Conservation (phyloP, 2,113 vertebrate genomes). For the Nansenia antarctica region DNA sequence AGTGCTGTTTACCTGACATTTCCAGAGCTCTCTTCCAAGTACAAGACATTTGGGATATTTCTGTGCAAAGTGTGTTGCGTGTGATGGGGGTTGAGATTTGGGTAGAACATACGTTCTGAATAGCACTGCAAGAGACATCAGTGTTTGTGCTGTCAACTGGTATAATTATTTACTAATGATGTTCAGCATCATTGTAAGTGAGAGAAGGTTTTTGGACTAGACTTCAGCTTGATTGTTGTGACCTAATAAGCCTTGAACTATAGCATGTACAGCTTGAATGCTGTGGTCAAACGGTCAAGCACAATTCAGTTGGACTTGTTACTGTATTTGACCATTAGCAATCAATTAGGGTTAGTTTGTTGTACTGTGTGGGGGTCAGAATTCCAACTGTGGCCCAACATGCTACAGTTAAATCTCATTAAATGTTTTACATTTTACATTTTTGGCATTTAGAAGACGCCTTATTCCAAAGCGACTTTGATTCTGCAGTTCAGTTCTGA, state of each 20-base stretch:
- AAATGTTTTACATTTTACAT: too few species aligned
- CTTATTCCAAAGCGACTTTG: too few species aligned
- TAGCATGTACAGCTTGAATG: neutral
- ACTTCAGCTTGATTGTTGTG: neutral
- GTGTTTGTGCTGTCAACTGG: conserved; percentile 1
- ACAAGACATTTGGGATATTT: neutral
- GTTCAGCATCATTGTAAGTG: neutral
- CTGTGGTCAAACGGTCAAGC: neutral
- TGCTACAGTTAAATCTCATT: conserved; percentile 56
- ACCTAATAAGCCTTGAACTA: conserved; percentile 13
- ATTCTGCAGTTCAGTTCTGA: too few species aligned
- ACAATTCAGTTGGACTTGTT: neutral
- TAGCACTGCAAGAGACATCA: neutral
- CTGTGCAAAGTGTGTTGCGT: neutral
- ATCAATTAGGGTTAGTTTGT: neutral
- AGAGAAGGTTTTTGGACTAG: neutral
- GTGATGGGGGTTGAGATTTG: neutral
- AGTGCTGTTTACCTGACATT: neutral
- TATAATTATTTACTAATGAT: neutral
- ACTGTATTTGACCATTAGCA: neutral
- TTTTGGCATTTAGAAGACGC: too few species aligned
- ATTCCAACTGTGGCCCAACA: too few species aligned
- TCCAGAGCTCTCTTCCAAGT: neutral
- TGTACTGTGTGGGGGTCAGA: neutral
- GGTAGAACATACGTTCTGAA: too few species aligned